Evolutionary conservation across 2,888 invertebrate genomes (phyloP).

Genomic region (Agriopis aurantiaria): DNA sequence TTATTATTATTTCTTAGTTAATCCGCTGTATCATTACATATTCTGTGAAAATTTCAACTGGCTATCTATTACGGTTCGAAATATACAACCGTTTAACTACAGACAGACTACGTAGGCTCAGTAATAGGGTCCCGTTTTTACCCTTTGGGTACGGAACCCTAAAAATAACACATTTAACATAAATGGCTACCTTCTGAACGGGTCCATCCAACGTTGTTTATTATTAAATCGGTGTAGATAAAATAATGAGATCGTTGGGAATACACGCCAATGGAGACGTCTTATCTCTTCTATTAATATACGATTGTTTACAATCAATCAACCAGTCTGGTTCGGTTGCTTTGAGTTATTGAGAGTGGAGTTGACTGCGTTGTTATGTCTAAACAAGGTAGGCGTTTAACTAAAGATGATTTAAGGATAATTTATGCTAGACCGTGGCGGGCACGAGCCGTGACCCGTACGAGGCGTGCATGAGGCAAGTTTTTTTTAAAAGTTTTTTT

Average conservation of each 20-base stretch:
- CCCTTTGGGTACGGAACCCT: not conserved
- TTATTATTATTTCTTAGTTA: too few relatives aligned
- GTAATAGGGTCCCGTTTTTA: too few relatives aligned
- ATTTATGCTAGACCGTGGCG: too few relatives aligned
- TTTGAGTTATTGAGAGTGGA: constrained; percentile 6
- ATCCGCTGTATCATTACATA: too few relatives aligned
- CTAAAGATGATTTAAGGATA: not conserved
- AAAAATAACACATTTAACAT: constrained; percentile 6
- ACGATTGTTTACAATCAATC: constrained; percentile 38
- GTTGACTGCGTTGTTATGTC: not conserved
- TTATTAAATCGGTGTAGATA: constrained; percentile 49
- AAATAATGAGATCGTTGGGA: constrained; percentile 47
- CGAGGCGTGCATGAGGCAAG: too few relatives aligned
- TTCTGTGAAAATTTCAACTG: too few relatives aligned
- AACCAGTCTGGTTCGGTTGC: constrained; percentile 11
- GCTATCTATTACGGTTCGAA: too few relatives aligned
- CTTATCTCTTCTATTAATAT: constrained; percentile 23
- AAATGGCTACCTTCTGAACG: constrained; percentile 46
- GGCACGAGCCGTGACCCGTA: too few relatives aligned
- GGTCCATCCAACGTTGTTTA: constrained; percentile 50
- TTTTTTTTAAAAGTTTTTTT: too few relatives aligned
- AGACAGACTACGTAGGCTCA: too few relatives aligned
- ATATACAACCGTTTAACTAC: too few relatives aligned
- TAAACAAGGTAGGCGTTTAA: constrained; percentile 14
- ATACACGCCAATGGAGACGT: constrained; percentile 28